A percentile compares a stretch with the other conserved stretches of the same genome.
These are phyloP conservation scores for Peromyscus nudipes DNA, from an alignment of 2,797 vertebrate species.

Conservation along the genomic window DNA sequence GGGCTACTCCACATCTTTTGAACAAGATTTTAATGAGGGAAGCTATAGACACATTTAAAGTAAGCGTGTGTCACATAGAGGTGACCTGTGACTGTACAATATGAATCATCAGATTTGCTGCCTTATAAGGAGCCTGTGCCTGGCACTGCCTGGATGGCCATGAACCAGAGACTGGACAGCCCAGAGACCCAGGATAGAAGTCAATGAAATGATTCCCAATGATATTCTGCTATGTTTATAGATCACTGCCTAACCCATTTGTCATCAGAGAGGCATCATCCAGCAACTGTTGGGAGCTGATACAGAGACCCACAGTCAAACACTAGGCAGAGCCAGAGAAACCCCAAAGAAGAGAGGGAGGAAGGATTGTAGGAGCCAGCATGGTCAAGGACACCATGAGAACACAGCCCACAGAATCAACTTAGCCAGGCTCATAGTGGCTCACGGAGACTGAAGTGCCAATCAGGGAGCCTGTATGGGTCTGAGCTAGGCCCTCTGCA, in stretches of 20 bases:
- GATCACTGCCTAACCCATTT: background rate
- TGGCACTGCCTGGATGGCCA: background rate
- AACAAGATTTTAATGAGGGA: slow-evolving; percentile 32
- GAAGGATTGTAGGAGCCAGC: background rate
- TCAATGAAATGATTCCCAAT: background rate
- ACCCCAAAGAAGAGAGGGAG: background rate
- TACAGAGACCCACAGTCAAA: background rate
- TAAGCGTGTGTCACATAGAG: background rate
- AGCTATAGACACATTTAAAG: background rate
- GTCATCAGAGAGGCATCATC: background rate
- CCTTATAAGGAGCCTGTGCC: background rate
- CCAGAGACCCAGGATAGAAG: background rate
- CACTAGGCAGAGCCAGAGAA: background rate
- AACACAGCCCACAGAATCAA: background rate
- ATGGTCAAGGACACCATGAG: background rate
- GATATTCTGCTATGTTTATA: background rate
- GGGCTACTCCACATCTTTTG: background rate
- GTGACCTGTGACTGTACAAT: background rate
- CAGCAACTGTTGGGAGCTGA: background rate
- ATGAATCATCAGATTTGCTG: background rate
- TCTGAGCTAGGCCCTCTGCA: background rate
- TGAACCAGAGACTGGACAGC: background rate
- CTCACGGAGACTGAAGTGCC: background rate
- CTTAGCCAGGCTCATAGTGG: background rate
- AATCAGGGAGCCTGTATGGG: background rate